Evolutionary conservation across 2,888 invertebrate species (phyloP).

Genomic region (Epistrophe grossulariae): DNA sequence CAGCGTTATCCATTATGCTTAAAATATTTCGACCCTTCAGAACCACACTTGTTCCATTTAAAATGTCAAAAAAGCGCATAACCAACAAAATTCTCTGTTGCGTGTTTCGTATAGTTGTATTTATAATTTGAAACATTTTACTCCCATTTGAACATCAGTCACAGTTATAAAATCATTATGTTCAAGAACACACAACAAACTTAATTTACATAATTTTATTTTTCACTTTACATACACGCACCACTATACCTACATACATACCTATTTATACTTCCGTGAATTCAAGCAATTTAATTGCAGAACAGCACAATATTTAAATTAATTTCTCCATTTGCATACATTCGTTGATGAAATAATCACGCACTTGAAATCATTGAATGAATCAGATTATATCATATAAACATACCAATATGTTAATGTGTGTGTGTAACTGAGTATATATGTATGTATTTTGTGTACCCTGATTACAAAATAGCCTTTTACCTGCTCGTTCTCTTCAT

Average conservation of each 20-base stretch:
- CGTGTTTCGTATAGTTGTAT: not conserved
- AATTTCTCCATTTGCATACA: slow-evolving; percentile 22
- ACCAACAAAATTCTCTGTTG: not conserved
- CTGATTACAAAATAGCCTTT: not conserved
- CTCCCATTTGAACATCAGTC: not conserved
- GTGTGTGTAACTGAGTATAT: not conserved
- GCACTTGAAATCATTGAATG: slow-evolving; percentile 33
- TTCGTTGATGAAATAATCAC: slow-evolving; percentile 49
- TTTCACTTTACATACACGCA: slow-evolving; percentile 13
- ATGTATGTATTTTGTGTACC: not conserved
- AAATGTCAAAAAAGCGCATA: not conserved
- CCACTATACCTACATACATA: not conserved
- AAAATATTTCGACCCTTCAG: not conserved
- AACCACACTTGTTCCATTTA: not conserved
- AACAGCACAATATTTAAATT: slow-evolving; percentile 29
- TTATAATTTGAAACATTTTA: not conserved
- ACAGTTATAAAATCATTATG: slow-evolving; percentile 1
- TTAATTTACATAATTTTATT: slow-evolving; percentile 33
- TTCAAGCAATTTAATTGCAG: slow-evolving; percentile 34
- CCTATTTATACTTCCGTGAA: slow-evolving; percentile 14
- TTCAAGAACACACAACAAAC: slow-evolving; percentile 16
- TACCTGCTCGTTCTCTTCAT: slow-evolving; percentile 2
- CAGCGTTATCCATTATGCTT: too few relatives aligned
- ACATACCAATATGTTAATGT: not conserved
- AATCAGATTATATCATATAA: slow-evolving; percentile 13